Evolutionary conservation across 2,888 invertebrate genomes (phyloP).

Genomic region (Heteromurus nitidus): DNA sequence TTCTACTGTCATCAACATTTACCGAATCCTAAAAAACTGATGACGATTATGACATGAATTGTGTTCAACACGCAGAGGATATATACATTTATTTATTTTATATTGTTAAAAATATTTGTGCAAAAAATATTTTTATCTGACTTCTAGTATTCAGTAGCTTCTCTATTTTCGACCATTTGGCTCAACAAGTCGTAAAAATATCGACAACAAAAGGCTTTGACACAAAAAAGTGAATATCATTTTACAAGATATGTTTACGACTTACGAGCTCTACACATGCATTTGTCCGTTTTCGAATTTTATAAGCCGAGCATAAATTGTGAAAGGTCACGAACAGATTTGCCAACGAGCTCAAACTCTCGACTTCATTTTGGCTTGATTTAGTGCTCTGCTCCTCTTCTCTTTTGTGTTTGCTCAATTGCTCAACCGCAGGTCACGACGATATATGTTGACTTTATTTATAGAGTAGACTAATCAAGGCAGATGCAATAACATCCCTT

Average conservation of each 20-base stretch:
- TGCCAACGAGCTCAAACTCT: slow-evolving; percentile 35
- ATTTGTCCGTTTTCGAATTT: slow-evolving; percentile 52
- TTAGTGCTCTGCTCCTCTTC: slow-evolving; percentile 22
- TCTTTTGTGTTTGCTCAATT: too few species aligned
- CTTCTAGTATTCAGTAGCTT: slow-evolving; percentile 13
- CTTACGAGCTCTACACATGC: slow-evolving; percentile 7
- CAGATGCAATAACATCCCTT: neutral
- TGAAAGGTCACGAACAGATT: slow-evolving; percentile 58
- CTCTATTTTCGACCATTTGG: neutral
- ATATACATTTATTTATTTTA: neutral
- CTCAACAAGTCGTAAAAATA: slow-evolving; percentile 14
- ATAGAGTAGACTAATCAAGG: neutral
- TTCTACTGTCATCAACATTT: slow-evolving; percentile 46
- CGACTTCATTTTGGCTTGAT: slow-evolving; percentile 41
- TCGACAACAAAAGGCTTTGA: neutral
- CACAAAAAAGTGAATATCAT: slow-evolving; percentile 4
- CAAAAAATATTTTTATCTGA: neutral
- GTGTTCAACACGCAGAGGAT: too few species aligned
- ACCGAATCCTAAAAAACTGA: neutral
- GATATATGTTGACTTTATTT: neutral
- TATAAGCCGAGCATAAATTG: slow-evolving; percentile 34
- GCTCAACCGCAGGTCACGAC: too few species aligned
- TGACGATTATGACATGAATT: neutral
- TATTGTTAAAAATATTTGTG: neutral
- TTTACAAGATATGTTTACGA: neutral